A percentile compares a stretch with the other conserved stretches of the same genome.
phyloP scores from a whole-genome alignment of 2,797 vertebrate genomes.

The Xenentodon cancila region DNA sequence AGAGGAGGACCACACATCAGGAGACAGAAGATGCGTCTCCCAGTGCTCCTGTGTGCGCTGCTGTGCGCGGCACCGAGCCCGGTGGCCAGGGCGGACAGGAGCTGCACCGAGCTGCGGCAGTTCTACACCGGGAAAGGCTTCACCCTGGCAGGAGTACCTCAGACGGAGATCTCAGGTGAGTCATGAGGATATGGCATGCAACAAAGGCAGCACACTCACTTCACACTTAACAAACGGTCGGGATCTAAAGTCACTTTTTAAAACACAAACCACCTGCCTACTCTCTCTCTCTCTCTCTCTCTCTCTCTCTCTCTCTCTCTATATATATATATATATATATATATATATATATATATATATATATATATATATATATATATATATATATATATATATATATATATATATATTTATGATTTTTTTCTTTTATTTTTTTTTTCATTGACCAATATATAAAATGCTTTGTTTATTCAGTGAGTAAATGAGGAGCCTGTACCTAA shows the following conservation, averaged over 20 bases:
- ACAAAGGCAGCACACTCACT: not conserved
- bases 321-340: no score
- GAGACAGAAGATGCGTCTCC: slow-evolving; percentile 77
- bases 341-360: no score
- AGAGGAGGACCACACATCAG: slow-evolving; percentile 29
- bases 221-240: no score
- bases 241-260: no score
- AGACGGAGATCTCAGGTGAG: slow-evolving; percentile 95
- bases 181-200: slow-evolving; percentile 6
- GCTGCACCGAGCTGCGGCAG: slow-evolving; percentile 91
- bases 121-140: slow-evolving; percentile 95
- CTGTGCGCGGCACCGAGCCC: slow-evolving; percentile 66
- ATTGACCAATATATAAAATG: not conserved
- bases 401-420: no score
- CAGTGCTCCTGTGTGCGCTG: slow-evolving; percentile 49
- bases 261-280: no score
- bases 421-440: no score
- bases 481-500: slow-evolving; percentile 4
- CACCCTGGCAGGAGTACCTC: slow-evolving; percentile 89
- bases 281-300: no score
- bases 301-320: no score
- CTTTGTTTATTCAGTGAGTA: not conserved
- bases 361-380: no score
- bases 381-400: no score
- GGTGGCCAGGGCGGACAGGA: slow-evolving; percentile 71